These are phyloP conservation scores for Pteruthius melanotis DNA, from an alignment of 2,113 vertebrate genomes.

Conservation along the genomic window DNA sequence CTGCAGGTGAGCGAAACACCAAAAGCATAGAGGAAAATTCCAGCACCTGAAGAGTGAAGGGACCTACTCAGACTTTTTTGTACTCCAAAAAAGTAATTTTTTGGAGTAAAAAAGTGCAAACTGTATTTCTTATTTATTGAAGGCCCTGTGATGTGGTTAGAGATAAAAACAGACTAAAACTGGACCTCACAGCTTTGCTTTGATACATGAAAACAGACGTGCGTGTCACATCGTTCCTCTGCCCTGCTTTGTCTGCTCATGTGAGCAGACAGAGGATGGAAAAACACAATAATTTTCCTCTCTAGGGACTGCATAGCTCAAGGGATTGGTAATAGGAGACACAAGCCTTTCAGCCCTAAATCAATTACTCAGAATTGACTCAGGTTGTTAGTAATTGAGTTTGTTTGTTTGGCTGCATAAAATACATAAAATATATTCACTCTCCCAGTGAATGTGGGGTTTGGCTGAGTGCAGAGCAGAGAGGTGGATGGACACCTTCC, in stretches of 20 bases:
- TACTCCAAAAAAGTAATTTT: not conserved
- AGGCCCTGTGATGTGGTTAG: not conserved
- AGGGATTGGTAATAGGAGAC: conserved; percentile 45
- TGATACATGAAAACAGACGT: not conserved
- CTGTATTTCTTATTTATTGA: not conserved
- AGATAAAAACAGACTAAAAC: not conserved
- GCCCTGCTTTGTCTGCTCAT: not conserved
- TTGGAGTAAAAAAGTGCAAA: not conserved
- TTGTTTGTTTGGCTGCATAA: not conserved
- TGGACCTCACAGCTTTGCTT: conserved; percentile 7
- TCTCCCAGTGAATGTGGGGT: rapidly evolving
- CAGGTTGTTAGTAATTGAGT: conserved; percentile 24
- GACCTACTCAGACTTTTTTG: not conserved
- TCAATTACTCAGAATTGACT: conserved; percentile 48
- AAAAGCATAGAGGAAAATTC: not conserved
- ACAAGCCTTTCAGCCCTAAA: conserved; percentile 23
- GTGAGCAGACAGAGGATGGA: conserved; percentile 9
- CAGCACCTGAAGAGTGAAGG: not conserved
- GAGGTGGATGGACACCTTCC: not conserved
- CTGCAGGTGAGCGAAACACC: not conserved
- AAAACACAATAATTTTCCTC: conserved; percentile 34
- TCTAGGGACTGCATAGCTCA: conserved; percentile 18
- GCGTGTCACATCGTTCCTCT: not conserved
- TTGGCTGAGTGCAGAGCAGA: not conserved
- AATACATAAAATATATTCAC: not conserved